Evolutionary conservation across 2,113 vertebrate genomes (phyloP), one percentile per base, ranked within the genome.

Genomic region (Peromyscus leucopus): DNA sequence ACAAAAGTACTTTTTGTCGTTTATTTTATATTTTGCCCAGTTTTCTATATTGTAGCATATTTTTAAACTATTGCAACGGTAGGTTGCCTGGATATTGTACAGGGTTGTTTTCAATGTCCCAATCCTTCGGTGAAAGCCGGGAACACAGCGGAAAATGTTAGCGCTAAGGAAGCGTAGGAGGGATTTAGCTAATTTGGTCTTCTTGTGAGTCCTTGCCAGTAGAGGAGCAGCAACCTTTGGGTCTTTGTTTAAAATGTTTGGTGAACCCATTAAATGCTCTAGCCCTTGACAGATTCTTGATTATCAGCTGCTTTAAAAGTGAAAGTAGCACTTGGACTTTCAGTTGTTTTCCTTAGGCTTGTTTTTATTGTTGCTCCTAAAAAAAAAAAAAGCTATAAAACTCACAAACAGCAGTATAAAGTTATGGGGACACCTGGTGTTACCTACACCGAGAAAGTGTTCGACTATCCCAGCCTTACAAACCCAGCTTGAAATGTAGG

Each of bases 271-370:
- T 96, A 96, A 91, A 72, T 80, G 74, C 96, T 94, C 93, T 93
- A 84, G 78, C 59, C 94, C 74, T 96, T 79, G 76, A 94, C 71
- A 78, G 87, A 90, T 74, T 95, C 31, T 96, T 96, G 90, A 97
- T 96, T 95, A 91, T 95, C 91, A 93, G 42, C 57, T 93, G 65
- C 91, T 97, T 96, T 96, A 95, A 94, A 97, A 97, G 94, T 96
- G 93, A 93, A 97, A 97, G 94, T 91, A 97, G 80, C 76, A 79
- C 57, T 39, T 95, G 79, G 89, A 82, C 55, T 78, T 96, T 39
- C 13, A 84, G 39, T 92, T 61, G 71, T 46, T 42, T 42, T 26
- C 8, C 24, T 9, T 39, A 69, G 31, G 24, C 80, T 91, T 48
- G 4, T 91, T 96, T 89, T 63, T 96, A 75, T 15, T 93, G 36